Evolutionary conservation across 1,140 invertebrate genomes (phyloP), one percentile per base, ranked within the genome.

Genomic region (Magallana angulata): DNA sequence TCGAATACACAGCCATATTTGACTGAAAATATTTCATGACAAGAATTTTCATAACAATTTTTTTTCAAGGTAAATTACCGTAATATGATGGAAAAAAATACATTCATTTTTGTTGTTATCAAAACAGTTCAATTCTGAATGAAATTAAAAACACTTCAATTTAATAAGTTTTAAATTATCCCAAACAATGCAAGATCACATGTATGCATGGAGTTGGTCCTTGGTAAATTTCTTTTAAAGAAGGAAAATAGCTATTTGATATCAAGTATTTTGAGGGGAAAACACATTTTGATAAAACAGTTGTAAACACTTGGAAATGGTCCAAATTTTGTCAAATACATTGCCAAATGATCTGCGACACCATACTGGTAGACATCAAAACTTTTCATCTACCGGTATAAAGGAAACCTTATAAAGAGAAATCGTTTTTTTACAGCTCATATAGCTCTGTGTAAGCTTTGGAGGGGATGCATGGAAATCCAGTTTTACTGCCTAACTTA

Each of bases 361-460:
- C 24, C 68, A 76, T 36, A 76, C 68, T 76, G 24, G 68, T 76
- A 76, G 24, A 36, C 68, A 76, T 36, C 24, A 30, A 76, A 76
- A 76, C 24, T 36, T 71, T 76, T 76, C 24, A 76, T 76, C 68
- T 30, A 24, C 24, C 24, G 24, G 24, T 24, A 24, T 24, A 76
- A 76, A 76, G 30, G 11, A 76, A 76, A 76, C 68, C 36, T 76
- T 30, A 76, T 76, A 76, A 76, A 76, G 36, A 30, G 68, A 76
- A 30, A 76, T 76, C 8, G 36, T 18, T 12, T 76, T 76, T 76
- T 76, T 76, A 76, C 68, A 76, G 68, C 68, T 76, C 30, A 76
- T 76, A 11, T 4, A 24, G 68, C 68, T 30, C 30, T 76, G 68
- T 76, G 68, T 76, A 30, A 18, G 24, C 68, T 76, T 76, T 30